These are phyloP conservation scores for Anas flavirostris DNA, from an alignment of 2,797 vertebrate species.

Conservation along the genomic window DNA sequence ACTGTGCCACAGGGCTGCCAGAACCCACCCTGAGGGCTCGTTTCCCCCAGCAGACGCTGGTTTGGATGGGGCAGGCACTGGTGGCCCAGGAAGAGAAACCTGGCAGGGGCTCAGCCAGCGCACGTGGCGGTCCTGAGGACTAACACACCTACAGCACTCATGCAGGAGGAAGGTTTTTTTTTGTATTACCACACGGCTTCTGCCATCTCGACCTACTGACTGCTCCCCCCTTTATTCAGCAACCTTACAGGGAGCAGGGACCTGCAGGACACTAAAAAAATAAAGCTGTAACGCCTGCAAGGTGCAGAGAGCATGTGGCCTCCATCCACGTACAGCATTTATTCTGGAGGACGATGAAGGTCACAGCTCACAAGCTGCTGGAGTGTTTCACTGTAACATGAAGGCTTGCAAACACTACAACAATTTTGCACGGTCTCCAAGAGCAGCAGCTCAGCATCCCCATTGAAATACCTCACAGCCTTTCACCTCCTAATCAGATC, in stretches of 20 bases:
- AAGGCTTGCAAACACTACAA: neutral
- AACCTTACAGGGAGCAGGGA: neutral
- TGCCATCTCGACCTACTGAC: neutral
- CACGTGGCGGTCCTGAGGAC: rapidly evolving
- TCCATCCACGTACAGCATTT: neutral
- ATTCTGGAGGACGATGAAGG: neutral
- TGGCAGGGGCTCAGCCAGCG: neutral
- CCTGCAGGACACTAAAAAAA: neutral
- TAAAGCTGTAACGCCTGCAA: neutral
- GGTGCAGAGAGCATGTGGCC: neutral
- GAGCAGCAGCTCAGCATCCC: constrained; percentile 9
- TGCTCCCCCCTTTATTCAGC: neutral
- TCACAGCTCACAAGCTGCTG: neutral
- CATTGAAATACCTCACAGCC: neutral
- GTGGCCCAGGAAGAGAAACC: neutral
- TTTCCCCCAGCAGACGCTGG: neutral
- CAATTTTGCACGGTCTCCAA: neutral
- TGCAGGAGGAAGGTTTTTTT: neutral
- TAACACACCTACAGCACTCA: neutral
- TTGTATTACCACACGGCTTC: neutral
- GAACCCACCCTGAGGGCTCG: neutral
- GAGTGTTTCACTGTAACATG: neutral
- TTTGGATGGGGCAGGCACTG: neutral
- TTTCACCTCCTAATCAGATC: constrained; percentile 32
- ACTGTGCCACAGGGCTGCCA: neutral